Conservation (phyloP, 2,888 invertebrate species). For the Steinernema carpocapsae region DNA sequence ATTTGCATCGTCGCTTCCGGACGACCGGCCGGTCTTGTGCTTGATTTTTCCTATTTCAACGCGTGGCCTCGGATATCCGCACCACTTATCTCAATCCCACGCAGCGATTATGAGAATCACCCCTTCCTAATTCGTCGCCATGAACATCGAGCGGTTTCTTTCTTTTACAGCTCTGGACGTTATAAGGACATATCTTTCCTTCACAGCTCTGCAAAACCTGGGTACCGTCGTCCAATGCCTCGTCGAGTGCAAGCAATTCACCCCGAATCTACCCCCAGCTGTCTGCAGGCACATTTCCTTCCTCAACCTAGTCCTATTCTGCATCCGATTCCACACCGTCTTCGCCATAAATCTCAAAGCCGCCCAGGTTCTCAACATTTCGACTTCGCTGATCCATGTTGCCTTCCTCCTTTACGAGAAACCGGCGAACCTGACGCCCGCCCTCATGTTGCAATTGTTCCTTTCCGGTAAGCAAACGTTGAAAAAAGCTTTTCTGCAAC, state of each 20-base stretch:
- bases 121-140: no score
- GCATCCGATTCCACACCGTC: slow-evolving; percentile 6
- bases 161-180: no score
- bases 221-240: slow-evolving; percentile 6
- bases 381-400: background rate
- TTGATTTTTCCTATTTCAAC: no score
- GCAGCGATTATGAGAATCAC: no score
- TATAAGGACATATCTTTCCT: background rate
- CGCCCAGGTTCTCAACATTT: background rate
- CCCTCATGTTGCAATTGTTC: background rate
- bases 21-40: no score
- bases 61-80: no score
- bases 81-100: no score
- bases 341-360: background rate
- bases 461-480: background rate
- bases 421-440: background rate
- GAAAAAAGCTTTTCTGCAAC: no score
- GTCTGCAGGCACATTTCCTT: slow-evolving; percentile 10
- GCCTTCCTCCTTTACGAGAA: background rate
- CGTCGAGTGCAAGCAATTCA: slow-evolving; percentile 2
- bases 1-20: no score
- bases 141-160: no score
- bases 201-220: background rate
- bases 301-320: slow-evolving; percentile 14
- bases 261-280: background rate